Evolutionary conservation across 2,888 invertebrate species (phyloP), one percentile per base, ranked within the genome.

Genomic region (Lagria hirta): DNA sequence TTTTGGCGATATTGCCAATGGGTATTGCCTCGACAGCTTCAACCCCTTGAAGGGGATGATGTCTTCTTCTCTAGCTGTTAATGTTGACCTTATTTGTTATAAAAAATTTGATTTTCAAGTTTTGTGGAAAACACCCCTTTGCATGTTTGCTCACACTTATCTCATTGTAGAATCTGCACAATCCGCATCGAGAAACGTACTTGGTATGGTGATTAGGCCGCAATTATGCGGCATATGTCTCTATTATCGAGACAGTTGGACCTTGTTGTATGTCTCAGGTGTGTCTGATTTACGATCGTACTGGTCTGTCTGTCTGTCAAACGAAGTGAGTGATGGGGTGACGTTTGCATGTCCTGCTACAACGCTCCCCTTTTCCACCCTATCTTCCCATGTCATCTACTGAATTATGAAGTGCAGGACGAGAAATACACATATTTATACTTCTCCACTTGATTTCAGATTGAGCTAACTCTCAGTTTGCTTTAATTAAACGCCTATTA

Each of bases 201-300:
- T n/a, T n/a, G n/a, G 43, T 63, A 65, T 65, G 63, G 61, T 63
- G 63, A 64, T 62, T 63, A 62, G 59, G 51, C 45, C 43, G 47
- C 65, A 65, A 67, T 66, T 66, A 66, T 65, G 62, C 64, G 57
- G 65, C 65, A 64, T 68, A 68, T 65, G 66, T 68, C 67, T 68
- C 63, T 64, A 69, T 69, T 68, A 68, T 64, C 65, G 49, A 62
- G 64, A 63, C 63, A 65, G 58, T 57, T 49, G 60, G 62, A 56
- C 61, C 65, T 65, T 64, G 66, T 63, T 59, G 54, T 54, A 56
- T 62, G 69, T 68, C 67, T 67, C 66, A 69, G 67, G 69, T 68
- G 68, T 63, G 66, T 65, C 68, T 69, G 69, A 69, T 69, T 69
- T 69, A 69, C 64, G 62, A 58, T 55, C 46, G 43, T 20, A 18